phyloP scores from a whole-genome alignment of 2,797 vertebrate genomes.

The Takifugu ocellatus region DNA sequence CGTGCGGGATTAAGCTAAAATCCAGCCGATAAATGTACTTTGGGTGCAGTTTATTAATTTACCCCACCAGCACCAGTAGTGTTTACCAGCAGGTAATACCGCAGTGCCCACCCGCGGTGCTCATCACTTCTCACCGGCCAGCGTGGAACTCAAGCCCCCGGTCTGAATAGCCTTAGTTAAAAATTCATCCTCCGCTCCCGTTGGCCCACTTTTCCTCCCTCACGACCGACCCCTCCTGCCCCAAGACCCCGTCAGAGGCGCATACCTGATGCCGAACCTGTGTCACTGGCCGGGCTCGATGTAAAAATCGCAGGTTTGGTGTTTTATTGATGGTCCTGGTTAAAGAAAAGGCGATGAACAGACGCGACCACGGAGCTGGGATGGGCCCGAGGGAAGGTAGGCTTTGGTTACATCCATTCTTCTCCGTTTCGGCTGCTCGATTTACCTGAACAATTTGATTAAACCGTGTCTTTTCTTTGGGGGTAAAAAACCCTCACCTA shows the following conservation, averaged over 20 bases:
- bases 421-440: neutral
- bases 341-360: conserved; percentile 42
- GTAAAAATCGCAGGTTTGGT: too few relatives aligned
- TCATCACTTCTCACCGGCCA: conserved; percentile 49
- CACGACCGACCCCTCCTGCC: conserved; percentile 38
- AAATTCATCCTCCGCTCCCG: conserved; percentile 66
- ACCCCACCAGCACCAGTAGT: too few relatives aligned
- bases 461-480: too few relatives aligned
- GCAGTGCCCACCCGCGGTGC: conserved; percentile 51
- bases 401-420: conserved; percentile 5
- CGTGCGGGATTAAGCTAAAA: too few relatives aligned
- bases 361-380: conserved; percentile 40
- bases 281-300: conserved; percentile 1
- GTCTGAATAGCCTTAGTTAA: conserved; percentile 69
- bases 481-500: too few relatives aligned
- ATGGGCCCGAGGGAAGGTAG: conserved; percentile 33
- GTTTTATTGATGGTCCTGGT: too few relatives aligned
- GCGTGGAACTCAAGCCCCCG: conserved; percentile 69
- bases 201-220: conserved; percentile 43
- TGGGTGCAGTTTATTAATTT: too few relatives aligned
- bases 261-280: neutral
- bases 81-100: neutral
- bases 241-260: conserved; percentile 5
- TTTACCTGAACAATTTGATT: too few relatives aligned
- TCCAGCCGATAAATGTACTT: too few relatives aligned